phyloP scores from a whole-genome alignment of 2,888 invertebrate species.

The Andrena bucephala region DNA sequence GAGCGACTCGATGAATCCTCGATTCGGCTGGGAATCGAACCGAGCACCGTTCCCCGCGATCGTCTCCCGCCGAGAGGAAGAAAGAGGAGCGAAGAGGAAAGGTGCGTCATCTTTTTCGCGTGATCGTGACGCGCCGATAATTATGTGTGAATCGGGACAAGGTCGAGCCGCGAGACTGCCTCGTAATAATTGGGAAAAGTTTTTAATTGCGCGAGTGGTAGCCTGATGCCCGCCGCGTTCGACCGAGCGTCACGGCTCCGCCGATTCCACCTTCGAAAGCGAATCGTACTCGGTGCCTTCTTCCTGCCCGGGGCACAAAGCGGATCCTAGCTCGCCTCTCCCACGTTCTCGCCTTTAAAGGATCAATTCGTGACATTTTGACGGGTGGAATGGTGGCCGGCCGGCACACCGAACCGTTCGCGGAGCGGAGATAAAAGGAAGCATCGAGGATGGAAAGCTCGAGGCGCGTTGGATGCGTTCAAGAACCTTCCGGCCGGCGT shows the following conservation, averaged over 20 bases:
- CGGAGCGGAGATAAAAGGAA: slow-evolving; percentile 45
- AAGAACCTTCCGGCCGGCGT: slow-evolving; percentile 70
- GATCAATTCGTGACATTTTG: not conserved
- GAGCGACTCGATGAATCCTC: slow-evolving; percentile 18
- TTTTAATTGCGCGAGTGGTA: slow-evolving; percentile 62
- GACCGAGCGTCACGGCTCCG: not conserved
- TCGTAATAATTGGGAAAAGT: slow-evolving; percentile 69
- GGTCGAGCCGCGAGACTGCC: slow-evolving; percentile 52
- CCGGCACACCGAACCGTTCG: slow-evolving; percentile 4
- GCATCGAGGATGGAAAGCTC: slow-evolving; percentile 61
- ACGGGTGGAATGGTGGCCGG: not conserved
- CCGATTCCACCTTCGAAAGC: not conserved
- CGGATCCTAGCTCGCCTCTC: not conserved
- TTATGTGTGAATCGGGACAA: slow-evolving; percentile 70
- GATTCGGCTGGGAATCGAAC: slow-evolving; percentile 18
- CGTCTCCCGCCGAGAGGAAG: too few species aligned
- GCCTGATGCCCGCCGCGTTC: slow-evolving; percentile 11
- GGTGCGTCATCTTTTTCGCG: slow-evolving; percentile 49
- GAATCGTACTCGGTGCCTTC: not conserved
- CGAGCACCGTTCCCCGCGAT: not conserved
- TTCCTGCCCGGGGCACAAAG: not conserved
- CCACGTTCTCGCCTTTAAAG: slow-evolving; percentile 17
- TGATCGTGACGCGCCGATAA: slow-evolving; percentile 34
- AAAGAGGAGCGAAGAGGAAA: slow-evolving; percentile 16
- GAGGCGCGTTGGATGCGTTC: slow-evolving; percentile 74